Evolutionary conservation across 2,113 vertebrate genomes (phyloP), one percentile per base, ranked within the genome.

Genomic region (Alaudala cheleensis): DNA sequence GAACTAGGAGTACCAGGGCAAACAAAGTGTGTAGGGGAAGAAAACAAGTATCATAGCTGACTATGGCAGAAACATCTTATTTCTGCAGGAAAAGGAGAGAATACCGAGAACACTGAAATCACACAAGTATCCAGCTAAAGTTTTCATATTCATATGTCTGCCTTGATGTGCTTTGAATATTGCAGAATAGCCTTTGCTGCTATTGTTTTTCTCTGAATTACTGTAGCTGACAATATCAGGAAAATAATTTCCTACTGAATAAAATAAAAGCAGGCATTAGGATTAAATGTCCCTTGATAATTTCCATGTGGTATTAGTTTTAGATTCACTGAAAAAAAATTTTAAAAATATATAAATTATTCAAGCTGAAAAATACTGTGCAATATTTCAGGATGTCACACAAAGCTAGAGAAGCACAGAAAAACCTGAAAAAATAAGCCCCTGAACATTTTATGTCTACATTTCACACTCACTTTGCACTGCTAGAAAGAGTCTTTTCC

Each of bases 251-350:
- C 60, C 74, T 92, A 70, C 54, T 93, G 81, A 95, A 95, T 93
- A 93, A 95, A 96, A 93, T 89, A 95, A 73, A 91, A 95, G 84
- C 42, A 87, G 16, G 7, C 90, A 94, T 91, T 94, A 95, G 53
- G 44, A 93, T 93, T 85, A 94, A 87, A 62, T 40, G 85, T 93
- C 85, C 56, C 91, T 77, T 93, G 87, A 90, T 47, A 88, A 49
- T 37, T 24, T 39, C 58, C 62, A 51, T 70, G 70, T 81, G 26
- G 67, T 82, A 79, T 77, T 91, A 95, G 74, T 17, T 29, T 25
- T 79, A 65, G 40, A 72, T 53, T 82, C 62, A 66, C 45, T 37
- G 62, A 49, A 67, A 50, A 31, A 8, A 39, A 54, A n/a, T n/a
- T n/a, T n/a, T n/a, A n/a, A n/a, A n/a, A 37, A 37, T 37, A 37